These are phyloP conservation scores for Thumatha senex DNA, from an alignment of 2,888 invertebrate species.

Conservation along the genomic window DNA sequence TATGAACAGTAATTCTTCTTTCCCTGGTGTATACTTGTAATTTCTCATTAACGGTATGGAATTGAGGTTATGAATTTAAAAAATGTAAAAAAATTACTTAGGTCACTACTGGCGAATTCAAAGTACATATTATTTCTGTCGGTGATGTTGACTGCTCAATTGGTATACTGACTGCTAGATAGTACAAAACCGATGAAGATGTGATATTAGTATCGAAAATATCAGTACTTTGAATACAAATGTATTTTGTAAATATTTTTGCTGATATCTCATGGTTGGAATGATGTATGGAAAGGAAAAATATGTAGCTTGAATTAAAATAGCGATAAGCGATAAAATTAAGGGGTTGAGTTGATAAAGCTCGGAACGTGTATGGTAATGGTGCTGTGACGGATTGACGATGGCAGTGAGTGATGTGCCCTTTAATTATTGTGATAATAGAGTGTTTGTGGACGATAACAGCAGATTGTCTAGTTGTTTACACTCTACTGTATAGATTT, in stretches of 20 bases:
- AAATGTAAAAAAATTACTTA: slow-evolving; percentile 64
- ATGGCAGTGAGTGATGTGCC: slow-evolving; percentile 58
- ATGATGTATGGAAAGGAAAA: slow-evolving; percentile 26
- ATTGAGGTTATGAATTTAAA: slow-evolving; percentile 67
- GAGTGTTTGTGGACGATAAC: slow-evolving; percentile 46
- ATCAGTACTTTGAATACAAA: slow-evolving; percentile 40
- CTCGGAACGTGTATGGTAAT: slow-evolving; percentile 42
- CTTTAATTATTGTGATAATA: slow-evolving; percentile 71
- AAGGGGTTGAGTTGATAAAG: slow-evolving; percentile 21
- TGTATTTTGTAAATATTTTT: slow-evolving; percentile 29
- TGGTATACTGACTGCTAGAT: slow-evolving; percentile 44
- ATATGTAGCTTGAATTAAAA: slow-evolving; percentile 54
- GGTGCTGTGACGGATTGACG: slow-evolving; percentile 51
- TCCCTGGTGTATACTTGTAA: slow-evolving; percentile 37
- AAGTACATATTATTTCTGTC: slow-evolving; percentile 49
- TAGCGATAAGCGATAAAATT: slow-evolving; percentile 30
- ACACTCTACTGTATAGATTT: slow-evolving; percentile 60
- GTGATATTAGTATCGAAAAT: slow-evolving; percentile 25
- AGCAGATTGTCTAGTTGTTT: slow-evolving; percentile 59
- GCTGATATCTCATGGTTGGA: slow-evolving; percentile 31
- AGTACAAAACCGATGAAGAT: too few species aligned
- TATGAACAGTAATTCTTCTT: not conserved
- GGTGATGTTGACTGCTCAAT: slow-evolving; percentile 16
- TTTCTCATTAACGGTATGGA: slow-evolving; percentile 65
- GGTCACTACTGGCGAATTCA: slow-evolving; percentile 45